phyloP scores from a whole-genome alignment of 2,888 invertebrate genomes.

The Chelonus formosanus region DNA sequence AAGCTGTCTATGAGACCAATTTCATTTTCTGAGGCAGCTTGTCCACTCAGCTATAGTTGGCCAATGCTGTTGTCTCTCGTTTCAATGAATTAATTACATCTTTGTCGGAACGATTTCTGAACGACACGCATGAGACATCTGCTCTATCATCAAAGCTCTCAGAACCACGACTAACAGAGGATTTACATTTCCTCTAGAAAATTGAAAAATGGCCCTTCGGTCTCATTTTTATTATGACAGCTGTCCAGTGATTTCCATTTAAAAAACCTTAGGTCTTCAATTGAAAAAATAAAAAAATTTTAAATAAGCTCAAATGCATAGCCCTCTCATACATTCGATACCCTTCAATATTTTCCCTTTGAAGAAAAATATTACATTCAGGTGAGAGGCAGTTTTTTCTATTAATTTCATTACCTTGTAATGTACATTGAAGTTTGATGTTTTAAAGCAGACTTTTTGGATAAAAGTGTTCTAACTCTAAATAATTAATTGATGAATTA shows the following conservation, averaged over 20 bases:
- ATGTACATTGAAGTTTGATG: too few species aligned
- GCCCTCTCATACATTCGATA: too few species aligned
- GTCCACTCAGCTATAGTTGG: constrained; percentile 1
- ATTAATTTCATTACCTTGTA: too few species aligned
- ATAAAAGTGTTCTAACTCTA: too few species aligned
- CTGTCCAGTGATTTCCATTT: constrained; percentile 24
- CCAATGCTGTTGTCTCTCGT: constrained; percentile 1
- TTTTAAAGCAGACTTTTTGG: too few species aligned
- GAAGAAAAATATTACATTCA: too few species aligned
- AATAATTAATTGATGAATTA: too few species aligned
- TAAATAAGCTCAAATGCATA: too few species aligned
- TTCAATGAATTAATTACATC: constrained; percentile 35
- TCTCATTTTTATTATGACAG: constrained; percentile 25
- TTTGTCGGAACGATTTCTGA: constrained; percentile 31
- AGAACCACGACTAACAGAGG: constrained; percentile 10
- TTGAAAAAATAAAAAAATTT: too few species aligned
- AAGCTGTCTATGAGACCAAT: constrained; percentile 14
- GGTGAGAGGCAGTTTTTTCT: too few species aligned
- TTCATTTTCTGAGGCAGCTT: constrained; percentile 21
- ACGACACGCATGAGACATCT: constrained; percentile 8
- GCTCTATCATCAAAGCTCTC: constrained; percentile 1
- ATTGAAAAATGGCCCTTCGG: constrained; percentile 23
- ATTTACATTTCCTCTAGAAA: constrained; percentile 29
- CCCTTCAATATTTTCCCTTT: too few species aligned
- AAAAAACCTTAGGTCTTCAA: constrained; percentile 6